Evolutionary conservation across 2,113 vertebrate genomes (phyloP).

Genomic region (Serinus canaria): DNA sequence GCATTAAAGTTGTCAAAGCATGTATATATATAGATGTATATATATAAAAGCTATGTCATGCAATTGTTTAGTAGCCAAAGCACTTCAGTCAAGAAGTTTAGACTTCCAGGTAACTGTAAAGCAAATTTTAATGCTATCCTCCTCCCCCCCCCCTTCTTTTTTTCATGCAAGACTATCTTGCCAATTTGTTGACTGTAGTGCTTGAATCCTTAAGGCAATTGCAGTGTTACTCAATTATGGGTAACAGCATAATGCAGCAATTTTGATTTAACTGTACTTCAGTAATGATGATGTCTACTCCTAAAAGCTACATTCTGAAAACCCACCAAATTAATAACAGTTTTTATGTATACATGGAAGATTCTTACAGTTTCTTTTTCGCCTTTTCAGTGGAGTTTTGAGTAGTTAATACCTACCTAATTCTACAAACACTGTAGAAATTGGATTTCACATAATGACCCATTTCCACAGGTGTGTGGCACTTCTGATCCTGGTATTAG

Average conservation of each 20-base stretch:
- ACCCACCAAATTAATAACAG: neutral
- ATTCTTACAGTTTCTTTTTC: neutral
- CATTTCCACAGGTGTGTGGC: neutral
- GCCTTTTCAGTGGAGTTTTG: neutral
- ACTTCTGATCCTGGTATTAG: neutral
- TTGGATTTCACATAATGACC: neutral
- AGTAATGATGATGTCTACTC: neutral
- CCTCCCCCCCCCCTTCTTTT: rapidly evolving
- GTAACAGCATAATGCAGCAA: neutral
- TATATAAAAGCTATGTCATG: neutral
- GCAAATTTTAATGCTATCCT: neutral
- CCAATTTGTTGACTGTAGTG: neutral
- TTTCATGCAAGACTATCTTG: neutral
- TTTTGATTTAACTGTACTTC: neutral
- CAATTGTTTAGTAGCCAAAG: neutral
- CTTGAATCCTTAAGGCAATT: neutral
- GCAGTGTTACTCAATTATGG: neutral
- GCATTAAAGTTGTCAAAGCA: neutral
- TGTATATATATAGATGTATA: too few species aligned
- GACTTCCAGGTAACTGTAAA: neutral
- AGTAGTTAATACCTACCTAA: neutral
- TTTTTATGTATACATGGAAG: neutral
- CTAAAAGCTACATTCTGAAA: neutral
- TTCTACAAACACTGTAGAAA: neutral
- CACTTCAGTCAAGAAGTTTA: neutral